phyloP scores from a whole-genome alignment of 2,113 vertebrate genomes.

The Xiphophorus maculatus region DNA sequence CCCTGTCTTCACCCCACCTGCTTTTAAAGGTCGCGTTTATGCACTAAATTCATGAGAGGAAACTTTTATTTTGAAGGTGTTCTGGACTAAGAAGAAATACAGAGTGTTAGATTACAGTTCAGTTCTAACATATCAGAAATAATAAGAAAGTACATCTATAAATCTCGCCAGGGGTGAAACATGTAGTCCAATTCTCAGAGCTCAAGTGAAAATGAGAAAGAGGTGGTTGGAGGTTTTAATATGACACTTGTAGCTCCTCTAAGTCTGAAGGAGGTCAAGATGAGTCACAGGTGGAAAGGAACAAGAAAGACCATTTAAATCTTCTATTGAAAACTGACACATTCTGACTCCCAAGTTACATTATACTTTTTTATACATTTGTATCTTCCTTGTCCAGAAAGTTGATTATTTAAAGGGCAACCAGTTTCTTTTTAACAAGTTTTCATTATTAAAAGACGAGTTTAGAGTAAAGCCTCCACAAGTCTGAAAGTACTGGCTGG shows the following conservation, averaged over 20 bases:
- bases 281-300: conserved; percentile 28
- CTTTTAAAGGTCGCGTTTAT: conserved; percentile 30
- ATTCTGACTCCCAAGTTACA: conserved; percentile 8
- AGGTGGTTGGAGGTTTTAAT: conserved; percentile 1
- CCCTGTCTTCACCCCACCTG: conserved; percentile 25
- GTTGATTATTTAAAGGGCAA: conserved; percentile 20
- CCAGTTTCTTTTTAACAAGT: background rate
- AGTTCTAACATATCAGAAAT: background rate
- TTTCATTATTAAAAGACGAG: too few species aligned
- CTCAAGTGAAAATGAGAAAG: conserved; percentile 25
- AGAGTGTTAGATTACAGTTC: conserved; percentile 4
- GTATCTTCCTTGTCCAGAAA: conserved; percentile 26
- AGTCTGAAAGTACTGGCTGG: too few species aligned
- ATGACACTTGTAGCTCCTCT: conserved; percentile 19
- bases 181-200: background rate
- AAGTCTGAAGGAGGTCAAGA: conserved; percentile 14
- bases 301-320: conserved; percentile 17
- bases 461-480: too few species aligned
- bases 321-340: conserved; percentile 19
- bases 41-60: background rate
- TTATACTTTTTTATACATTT: background rate
- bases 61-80: conserved; percentile 4
- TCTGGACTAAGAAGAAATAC: conserved; percentile 15
- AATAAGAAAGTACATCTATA: background rate
- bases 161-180: conserved; percentile 29